A percentile compares a stretch with the other conserved stretches of the same genome.
These are phyloP conservation scores for Colletes latitarsis DNA, from an alignment of 1,140 invertebrate species.

Conservation along the genomic window DNA sequence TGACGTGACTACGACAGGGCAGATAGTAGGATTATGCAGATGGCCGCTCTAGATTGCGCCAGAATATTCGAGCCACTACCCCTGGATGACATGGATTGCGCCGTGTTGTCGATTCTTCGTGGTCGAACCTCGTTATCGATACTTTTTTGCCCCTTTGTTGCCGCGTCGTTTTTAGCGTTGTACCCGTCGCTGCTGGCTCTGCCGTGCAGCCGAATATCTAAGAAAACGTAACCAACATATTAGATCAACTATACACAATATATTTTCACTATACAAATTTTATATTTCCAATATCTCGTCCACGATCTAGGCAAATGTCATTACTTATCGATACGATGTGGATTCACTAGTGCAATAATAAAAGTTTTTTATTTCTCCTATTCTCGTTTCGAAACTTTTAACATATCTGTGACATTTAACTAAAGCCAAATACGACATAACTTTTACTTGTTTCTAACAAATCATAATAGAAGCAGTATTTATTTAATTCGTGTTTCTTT, in stretches of 20 bases:
- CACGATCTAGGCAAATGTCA: too few relatives aligned
- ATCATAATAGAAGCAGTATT: too few relatives aligned
- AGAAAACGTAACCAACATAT: constrained; percentile 19
- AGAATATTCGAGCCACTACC: constrained; percentile 40
- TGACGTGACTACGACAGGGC: constrained; percentile 59
- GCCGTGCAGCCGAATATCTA: constrained; percentile 43
- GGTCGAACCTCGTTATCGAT: constrained; percentile 55
- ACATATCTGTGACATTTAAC: too few relatives aligned
- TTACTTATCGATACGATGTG: too few relatives aligned
- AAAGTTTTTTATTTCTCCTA: too few relatives aligned
- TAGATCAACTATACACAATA: not conserved
- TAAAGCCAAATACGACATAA: too few relatives aligned
- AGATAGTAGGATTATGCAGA: constrained; percentile 59
- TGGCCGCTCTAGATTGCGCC: constrained; percentile 36
- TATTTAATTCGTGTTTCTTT: too few relatives aligned
- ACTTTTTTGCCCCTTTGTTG: constrained; percentile 47
- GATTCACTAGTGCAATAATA: too few relatives aligned
- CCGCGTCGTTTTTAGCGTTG: constrained; percentile 50
- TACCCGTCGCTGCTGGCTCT: constrained; percentile 37
- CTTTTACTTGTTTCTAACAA: too few relatives aligned
- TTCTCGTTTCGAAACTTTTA: too few relatives aligned
- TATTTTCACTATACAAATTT: too few relatives aligned
- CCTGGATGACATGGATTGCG: constrained; percentile 78
- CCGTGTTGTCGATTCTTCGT: constrained; percentile 74
- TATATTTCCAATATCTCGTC: too few relatives aligned